Evolutionary conservation across 2,888 invertebrate species (phyloP), one percentile per base, ranked within the genome.

Genomic region (Chloromyia formosa): DNA sequence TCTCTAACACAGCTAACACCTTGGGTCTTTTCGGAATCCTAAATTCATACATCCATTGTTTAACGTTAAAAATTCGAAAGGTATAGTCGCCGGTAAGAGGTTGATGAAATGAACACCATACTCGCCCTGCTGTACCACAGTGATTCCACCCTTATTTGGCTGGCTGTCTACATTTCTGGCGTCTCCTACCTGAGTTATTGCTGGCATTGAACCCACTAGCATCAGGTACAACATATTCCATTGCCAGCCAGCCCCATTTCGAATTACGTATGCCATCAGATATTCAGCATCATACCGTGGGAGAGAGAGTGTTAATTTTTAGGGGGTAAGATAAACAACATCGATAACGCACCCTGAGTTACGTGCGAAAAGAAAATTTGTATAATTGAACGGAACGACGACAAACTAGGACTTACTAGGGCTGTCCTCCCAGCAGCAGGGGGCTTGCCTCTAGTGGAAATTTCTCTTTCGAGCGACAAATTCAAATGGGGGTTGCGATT

Each of bases 341-440:
- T 60, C 68, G 74, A 74, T 74, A 74, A 74, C 62, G 66, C 22
- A 68, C 42, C 71, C 62, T 75, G 74, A 77, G 74, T 75, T 77
- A 77, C 75, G 75, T 74, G 77, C 71, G 35, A 45, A 77, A 77
- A 77, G 75, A 75, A 77, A 77, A 74, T 77, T 74, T 71, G 71
- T 71, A 56, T 71, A 71, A 71, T 71, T 69, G 58, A 71, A 71
- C 71, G 23, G 14, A 66, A 66, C 45, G 22, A 66, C 35, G 62
- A 53, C 53, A n/a, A 53, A n/a, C n/a, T n/a, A n/a, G n/a, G n/a
- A n/a, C n/a, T n/a, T n/a, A n/a, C n/a, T n/a, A n/a, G n/a, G n/a
- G n/a, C n/a, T n/a, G n/a, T n/a, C 20, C 1, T 5, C 66, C 4
- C 20, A 12, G 5, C 20, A 20, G 27, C 18, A 16, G n/a, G 69